These are phyloP conservation scores for Hypena proboscidalis DNA, from an alignment of 2,888 invertebrate genomes.

Conservation along the genomic window DNA sequence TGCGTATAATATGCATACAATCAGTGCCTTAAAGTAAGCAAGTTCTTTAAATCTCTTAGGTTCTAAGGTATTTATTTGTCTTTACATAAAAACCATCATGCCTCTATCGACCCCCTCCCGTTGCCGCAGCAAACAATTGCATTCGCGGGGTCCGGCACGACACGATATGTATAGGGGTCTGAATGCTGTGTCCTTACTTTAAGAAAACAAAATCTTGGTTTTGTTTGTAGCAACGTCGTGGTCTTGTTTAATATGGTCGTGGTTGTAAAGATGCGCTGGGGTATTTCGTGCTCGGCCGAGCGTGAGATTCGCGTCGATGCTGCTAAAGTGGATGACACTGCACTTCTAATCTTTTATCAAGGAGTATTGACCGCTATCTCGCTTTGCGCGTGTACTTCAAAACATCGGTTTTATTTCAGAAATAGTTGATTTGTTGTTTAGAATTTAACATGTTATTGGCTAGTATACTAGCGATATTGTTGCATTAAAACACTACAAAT, in stretches of 20 bases:
- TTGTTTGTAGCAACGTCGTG: slow-evolving; percentile 50
- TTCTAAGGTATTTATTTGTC: too few relatives aligned
- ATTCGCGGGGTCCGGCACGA: slow-evolving; percentile 36
- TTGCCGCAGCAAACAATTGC: slow-evolving; percentile 37
- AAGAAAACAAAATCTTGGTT: slow-evolving; percentile 52
- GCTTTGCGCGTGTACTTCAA: slow-evolving; percentile 18
- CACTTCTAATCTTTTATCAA: slow-evolving; percentile 55
- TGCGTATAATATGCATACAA: too few relatives aligned
- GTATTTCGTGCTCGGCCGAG: slow-evolving; percentile 46
- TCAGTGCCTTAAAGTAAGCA: too few relatives aligned
- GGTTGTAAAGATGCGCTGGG: slow-evolving; percentile 44
- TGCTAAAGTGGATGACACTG: slow-evolving; percentile 64
- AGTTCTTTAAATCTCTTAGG: too few relatives aligned
- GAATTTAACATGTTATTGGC: too few relatives aligned
- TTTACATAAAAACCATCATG: too few relatives aligned
- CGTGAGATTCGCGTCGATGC: slow-evolving; percentile 48
- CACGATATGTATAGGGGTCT: slow-evolving; percentile 36
- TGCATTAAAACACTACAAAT: too few relatives aligned
- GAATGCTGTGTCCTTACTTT: slow-evolving; percentile 48
- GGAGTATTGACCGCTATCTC: slow-evolving; percentile 53
- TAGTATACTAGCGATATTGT: too few relatives aligned
- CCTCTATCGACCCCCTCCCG: too few relatives aligned
- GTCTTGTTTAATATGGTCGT: slow-evolving; percentile 51
- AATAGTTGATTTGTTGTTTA: too few relatives aligned
- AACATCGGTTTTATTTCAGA: slow-evolving; percentile 13